Percentiles rank a stretch among this genome's conserved stretches.
These are phyloP conservation scores for Apomyelois bistriatella DNA, from an alignment of 2,888 invertebrate genomes.

Conservation along the genomic window DNA sequence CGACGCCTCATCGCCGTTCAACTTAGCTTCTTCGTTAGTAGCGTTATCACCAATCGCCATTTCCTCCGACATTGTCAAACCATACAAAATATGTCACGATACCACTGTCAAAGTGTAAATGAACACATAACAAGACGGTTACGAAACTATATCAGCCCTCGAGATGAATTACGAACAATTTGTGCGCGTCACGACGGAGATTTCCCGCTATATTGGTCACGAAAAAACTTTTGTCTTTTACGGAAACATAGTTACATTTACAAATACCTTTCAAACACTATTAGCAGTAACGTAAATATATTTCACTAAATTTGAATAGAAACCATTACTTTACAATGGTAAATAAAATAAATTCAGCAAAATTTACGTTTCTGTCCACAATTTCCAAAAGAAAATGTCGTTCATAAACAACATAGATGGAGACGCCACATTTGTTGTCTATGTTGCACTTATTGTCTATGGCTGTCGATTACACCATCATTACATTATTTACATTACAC, in stretches of 20 bases:
- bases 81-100: constrained; percentile 50
- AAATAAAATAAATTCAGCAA: constrained; percentile 29
- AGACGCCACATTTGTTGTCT: constrained; percentile 64
- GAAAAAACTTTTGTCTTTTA: constrained; percentile 43
- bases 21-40: constrained; percentile 51
- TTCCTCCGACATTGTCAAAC: constrained; percentile 75
- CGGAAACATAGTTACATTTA: constrained; percentile 34
- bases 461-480: neutral
- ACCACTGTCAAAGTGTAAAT: constrained; percentile 59
- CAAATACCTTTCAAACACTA: constrained; percentile 19
- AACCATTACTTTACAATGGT: neutral
- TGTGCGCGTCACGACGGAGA: constrained; percentile 69
- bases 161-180: constrained; percentile 55
- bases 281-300: constrained; percentile 14
- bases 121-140: constrained; percentile 65
- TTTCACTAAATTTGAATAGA: constrained; percentile 15
- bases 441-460: constrained; percentile 25
- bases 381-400: constrained; percentile 67
- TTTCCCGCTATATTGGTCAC: constrained; percentile 72
- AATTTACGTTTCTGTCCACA: constrained; percentile 44
- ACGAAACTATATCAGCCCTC: constrained; percentile 53
- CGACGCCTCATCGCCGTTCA: constrained; percentile 44
- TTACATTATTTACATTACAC: too few relatives aligned
- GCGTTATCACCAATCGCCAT: constrained; percentile 74
- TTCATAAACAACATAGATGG: constrained; percentile 68